These are phyloP conservation scores for Trachelus troglodyta DNA, from an alignment of 2,888 invertebrate species.

Conservation along the genomic window DNA sequence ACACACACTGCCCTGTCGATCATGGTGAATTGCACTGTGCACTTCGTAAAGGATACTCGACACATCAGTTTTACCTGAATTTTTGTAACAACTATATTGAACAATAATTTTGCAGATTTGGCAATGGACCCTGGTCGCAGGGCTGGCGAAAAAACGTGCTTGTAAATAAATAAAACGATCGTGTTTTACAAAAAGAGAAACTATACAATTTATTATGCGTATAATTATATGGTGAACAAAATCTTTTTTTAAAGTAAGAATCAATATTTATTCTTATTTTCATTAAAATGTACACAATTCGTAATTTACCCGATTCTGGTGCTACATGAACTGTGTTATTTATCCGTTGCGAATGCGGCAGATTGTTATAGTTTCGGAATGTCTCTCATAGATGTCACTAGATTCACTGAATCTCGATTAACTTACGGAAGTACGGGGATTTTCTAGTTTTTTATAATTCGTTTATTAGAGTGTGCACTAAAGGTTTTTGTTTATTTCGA, in stretches of 20 bases:
- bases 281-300: not conserved
- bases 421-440: not conserved
- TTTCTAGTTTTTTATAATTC: not conserved
- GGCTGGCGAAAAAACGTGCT: not conserved
- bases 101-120: not conserved
- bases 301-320: not conserved
- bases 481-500: not conserved
- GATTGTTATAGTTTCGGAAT: not conserved
- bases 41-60: not conserved
- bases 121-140: conserved; percentile 4
- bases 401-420: not conserved
- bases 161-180: conserved; percentile 5
- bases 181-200: not conserved
- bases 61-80: not conserved
- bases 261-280: not conserved
- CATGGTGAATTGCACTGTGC: not conserved
- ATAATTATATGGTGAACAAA: not conserved
- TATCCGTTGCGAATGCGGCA: not conserved
- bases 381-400: not conserved
- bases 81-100: not conserved
- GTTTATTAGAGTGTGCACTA: not conserved
- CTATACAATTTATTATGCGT: not conserved
- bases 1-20: not conserved
- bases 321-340: not conserved
- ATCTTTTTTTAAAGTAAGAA: not conserved